Conservation (phyloP, 2,888 invertebrate species). For the Heliconius sara region DNA sequence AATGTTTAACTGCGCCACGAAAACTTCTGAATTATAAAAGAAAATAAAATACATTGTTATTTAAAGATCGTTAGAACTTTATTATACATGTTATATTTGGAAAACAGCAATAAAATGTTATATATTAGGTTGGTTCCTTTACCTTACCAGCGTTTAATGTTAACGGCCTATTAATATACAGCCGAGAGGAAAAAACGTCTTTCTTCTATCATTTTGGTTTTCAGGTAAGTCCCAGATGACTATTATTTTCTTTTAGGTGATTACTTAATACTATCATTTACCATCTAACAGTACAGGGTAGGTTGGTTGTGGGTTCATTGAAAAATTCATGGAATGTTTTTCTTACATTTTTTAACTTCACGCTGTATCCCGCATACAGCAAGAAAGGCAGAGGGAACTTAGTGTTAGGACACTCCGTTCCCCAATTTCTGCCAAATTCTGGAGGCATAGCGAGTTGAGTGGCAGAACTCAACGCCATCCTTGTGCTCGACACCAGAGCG, state of each 20-base stretch:
- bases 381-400: no score
- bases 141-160: conserved; percentile 10
- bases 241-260: conserved; percentile 1
- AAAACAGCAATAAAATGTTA: neutral
- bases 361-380: no score
- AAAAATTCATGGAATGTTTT: neutral
- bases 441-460: no score
- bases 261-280: neutral
- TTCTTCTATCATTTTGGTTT: neutral
- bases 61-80: neutral
- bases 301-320: neutral
- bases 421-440: no score
- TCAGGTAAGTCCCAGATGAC: neutral
- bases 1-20: no score
- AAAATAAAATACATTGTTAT: no score
- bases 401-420: no score
- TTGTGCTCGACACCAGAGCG: no score
- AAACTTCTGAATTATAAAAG: no score
- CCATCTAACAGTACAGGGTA: neutral
- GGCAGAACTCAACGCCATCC: no score
- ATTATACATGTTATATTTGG: no score
- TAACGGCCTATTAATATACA: conserved; percentile 20
- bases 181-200: neutral
- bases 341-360: no score
- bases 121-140: neutral